Conservation (phyloP, 1,140 invertebrate genomes). For the Micrasema longulum region DNA sequence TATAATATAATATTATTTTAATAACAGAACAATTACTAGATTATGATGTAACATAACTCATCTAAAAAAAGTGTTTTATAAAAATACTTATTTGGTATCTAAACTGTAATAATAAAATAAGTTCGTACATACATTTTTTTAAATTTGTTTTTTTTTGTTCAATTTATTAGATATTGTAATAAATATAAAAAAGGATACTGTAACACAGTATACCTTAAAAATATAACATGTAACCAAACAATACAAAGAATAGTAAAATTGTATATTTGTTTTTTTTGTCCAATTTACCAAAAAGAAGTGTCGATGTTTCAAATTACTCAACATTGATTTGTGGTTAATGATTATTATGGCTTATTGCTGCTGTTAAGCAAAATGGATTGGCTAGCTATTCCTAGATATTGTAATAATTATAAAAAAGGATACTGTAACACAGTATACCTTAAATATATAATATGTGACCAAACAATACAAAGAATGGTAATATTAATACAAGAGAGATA, state of each 20-base stretch:
- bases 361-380: neutral
- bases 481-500: too few species aligned
- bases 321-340: neutral
- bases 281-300: neutral
- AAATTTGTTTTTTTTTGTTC: neutral
- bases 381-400: neutral
- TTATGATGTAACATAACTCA: too few species aligned
- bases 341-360: neutral
- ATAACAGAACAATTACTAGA: neutral
- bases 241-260: too few species aligned
- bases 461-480: too few species aligned
- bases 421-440: too few species aligned
- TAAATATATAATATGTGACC: neutral
- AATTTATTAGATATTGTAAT: neutral
- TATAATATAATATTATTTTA: neutral
- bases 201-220: too few species aligned
- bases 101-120: too few species aligned
- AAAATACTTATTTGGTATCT: too few species aligned
- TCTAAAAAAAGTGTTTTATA: too few species aligned
- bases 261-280: constrained; percentile 9
- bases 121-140: too few species aligned
- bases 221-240: neutral
- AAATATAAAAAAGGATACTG: neutral
- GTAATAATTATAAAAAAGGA: neutral
- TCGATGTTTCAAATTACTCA: neutral